These are phyloP conservation scores for Cephalopachus bancanus DNA, from an alignment of 2,797 vertebrate genomes.

Conservation along the genomic window DNA sequence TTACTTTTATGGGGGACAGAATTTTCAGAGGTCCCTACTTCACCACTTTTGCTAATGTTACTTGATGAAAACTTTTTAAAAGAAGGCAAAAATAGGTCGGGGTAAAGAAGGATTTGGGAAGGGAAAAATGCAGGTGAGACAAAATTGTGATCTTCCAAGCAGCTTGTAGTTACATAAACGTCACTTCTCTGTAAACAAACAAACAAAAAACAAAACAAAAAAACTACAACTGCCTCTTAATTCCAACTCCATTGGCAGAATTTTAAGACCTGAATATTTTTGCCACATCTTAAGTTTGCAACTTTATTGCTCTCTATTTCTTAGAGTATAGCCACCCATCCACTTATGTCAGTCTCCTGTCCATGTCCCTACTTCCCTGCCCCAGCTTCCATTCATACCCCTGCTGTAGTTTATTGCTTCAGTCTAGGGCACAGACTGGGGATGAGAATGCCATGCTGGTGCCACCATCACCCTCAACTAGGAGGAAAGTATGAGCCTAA, in stretches of 20 bases:
- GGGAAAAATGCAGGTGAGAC: neutral
- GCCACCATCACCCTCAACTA: too few species aligned
- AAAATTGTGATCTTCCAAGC: neutral
- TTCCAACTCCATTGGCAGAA: neutral
- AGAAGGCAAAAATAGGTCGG: neutral
- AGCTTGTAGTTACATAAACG: neutral
- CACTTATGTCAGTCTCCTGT: neutral
- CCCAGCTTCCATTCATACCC: neutral
- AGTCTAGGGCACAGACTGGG: neutral
- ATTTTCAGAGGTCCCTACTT: neutral
- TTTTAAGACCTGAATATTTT: neutral
- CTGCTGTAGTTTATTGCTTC: rapidly evolving
- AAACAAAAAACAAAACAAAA: neutral
- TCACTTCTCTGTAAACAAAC: neutral
- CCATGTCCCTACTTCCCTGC: neutral
- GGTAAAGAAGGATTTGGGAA: neutral
- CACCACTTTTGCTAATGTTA: neutral
- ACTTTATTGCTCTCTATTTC: neutral
- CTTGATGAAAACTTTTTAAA: neutral
- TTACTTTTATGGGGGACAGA: neutral
- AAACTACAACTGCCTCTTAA: neutral
- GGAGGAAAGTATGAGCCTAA: neutral
- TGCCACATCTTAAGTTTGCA: neutral
- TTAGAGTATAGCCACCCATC: neutral
- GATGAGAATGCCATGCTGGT: neutral